Base-by-base conservation (phyloP, 2,797 vertebrate species). In the Bovichtus variegatus region DNA sequence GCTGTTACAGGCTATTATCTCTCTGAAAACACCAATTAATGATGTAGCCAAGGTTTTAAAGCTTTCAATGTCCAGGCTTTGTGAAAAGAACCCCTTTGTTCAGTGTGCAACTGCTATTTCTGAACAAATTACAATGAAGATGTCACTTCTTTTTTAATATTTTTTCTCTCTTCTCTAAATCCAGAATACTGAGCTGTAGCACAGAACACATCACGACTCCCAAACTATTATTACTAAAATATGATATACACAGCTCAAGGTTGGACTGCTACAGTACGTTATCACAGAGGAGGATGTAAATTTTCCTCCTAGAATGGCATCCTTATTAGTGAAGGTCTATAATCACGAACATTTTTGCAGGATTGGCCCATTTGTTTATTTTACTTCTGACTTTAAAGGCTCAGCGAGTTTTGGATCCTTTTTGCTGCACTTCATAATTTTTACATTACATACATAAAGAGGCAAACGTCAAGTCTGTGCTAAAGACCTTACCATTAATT, bases 331-430 rank as follows among this genome's bases (percentile, higher is more conserved):
- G 31, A 47, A 58, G 41, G 55, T 49, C 36, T 58, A 29, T 57
- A 60, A 55, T 71, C 19, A 59, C 73, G 5, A 25, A 59, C 6
- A 4, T 54, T 64, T 81, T 76, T 78, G 18, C 29, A 71, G 47
- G 5, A 76, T 77, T 53, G 50, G 65, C 43, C 38, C 25, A 79
- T 80, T 78, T 57, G 58, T 50, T 27, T 71, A 69, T 73, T 74
- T 66, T 60, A 47, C 36, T 70, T 57, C 23, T 70, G 60, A 51
- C 58, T 51, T 57, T 23, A 61, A 80, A 72, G 29, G 55, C 40
- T 81, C 19, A 34, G 19, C 9, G 0, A 59, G 3, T 53, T 80
- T 36, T 23, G 0, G n/a, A 54, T 64, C 58, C 5, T 57, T 7
- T 2, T 60, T 9, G 3, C 16, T 15, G 1, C 69, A 59, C 82